These are phyloP conservation scores for Paramormyrops hopkinsi DNA, from an alignment of 2,797 vertebrate genomes.

Conservation along the genomic window DNA sequence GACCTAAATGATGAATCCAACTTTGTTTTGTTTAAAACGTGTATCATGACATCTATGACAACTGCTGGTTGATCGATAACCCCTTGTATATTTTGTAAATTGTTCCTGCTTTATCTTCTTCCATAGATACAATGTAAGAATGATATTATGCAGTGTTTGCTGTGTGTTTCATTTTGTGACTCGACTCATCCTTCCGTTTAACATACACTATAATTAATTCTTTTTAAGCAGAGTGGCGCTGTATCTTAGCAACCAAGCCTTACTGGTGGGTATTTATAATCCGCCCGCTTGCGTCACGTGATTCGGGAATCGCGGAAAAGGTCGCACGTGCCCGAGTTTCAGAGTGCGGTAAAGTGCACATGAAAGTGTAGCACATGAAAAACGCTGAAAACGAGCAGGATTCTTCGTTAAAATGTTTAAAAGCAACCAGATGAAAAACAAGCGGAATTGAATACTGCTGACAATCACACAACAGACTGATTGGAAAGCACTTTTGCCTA, in stretches of 20 bases:
- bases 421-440: background rate
- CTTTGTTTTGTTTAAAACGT: slow-evolving; percentile 46
- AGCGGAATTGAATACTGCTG: background rate
- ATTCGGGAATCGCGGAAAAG: background rate
- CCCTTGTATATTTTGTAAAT: slow-evolving; percentile 67
- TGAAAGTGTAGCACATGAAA: background rate
- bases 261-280: slow-evolving; percentile 36
- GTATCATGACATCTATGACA: slow-evolving; percentile 49
- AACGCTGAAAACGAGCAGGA: background rate
- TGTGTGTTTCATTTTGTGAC: slow-evolving; percentile 32
- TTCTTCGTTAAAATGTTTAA: background rate
- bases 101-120: slow-evolving; percentile 50
- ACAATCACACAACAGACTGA: background rate
- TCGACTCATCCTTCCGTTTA: background rate
- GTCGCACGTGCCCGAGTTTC: background rate
- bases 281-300: background rate
- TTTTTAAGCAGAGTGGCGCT: slow-evolving; percentile 22
- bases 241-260: slow-evolving; percentile 61
- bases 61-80: slow-evolving; percentile 49
- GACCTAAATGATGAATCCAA: background rate
- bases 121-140: slow-evolving; percentile 63
- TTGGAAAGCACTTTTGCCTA: background rate
- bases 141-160: slow-evolving; percentile 42
- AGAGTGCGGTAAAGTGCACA: background rate
- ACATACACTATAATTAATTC: background rate